Evolutionary conservation across 2,888 invertebrate genomes (phyloP).

Genomic region (Drosophila ezoana): DNA sequence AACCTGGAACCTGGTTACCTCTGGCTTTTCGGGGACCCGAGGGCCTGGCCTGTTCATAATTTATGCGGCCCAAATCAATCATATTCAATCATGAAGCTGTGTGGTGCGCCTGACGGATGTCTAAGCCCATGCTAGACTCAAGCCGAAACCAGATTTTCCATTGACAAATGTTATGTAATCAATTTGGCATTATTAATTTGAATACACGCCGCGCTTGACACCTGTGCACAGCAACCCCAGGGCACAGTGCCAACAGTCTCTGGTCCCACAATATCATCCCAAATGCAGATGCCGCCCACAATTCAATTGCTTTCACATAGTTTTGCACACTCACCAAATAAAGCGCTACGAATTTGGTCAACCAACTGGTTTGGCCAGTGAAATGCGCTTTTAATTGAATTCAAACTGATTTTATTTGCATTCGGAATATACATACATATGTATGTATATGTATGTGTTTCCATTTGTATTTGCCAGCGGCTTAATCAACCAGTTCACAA

Average conservation of each 20-base stretch:
- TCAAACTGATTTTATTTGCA: slow-evolving; percentile 19
- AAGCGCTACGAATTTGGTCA: slow-evolving; percentile 27
- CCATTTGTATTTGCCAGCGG: slow-evolving; percentile 14
- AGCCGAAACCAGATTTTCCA: slow-evolving; percentile 52
- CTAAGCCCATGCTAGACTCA: slow-evolving; percentile 32
- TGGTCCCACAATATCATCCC: neutral
- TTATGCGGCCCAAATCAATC: slow-evolving; percentile 72
- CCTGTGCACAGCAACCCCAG: slow-evolving; percentile 45
- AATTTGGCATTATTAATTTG: slow-evolving; percentile 80
- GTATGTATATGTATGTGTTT: slow-evolving; percentile 6
- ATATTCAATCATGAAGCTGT: slow-evolving; percentile 68
- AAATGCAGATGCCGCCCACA: slow-evolving; percentile 45
- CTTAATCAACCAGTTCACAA: slow-evolving; percentile 24
- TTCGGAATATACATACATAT: neutral
- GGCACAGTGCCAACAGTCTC: too few relatives aligned
- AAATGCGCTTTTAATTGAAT: slow-evolving; percentile 29
- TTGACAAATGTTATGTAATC: slow-evolving; percentile 79
- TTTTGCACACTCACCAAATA: slow-evolving; percentile 16
- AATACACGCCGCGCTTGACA: slow-evolving; percentile 61
- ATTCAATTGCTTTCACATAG: slow-evolving; percentile 22
- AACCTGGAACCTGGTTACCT: too few relatives aligned
- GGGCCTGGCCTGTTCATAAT: slow-evolving; percentile 62
- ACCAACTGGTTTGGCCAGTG: slow-evolving; percentile 22
- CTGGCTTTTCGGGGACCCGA: neutral
- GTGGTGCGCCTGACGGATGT: slow-evolving; percentile 48